Percentiles rank a stretch among this genome's conserved stretches.
phyloP scores from a whole-genome alignment of 2,888 invertebrate species.

The Cephus pygmeus region DNA sequence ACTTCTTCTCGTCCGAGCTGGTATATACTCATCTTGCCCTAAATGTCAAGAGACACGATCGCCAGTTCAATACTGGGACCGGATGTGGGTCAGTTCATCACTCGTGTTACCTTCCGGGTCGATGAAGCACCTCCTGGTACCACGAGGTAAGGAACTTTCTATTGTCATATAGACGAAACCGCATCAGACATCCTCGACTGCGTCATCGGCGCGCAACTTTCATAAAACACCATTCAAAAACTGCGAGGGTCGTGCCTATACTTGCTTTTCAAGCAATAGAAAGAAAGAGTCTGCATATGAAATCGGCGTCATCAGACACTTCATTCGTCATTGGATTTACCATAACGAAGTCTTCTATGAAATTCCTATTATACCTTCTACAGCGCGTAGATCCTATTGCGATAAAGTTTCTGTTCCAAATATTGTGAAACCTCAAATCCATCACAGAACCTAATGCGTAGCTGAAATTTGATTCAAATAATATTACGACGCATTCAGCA shows the following conservation, averaged over 20 bases:
- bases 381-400: not conserved
- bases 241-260: not conserved
- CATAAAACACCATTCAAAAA: conserved; percentile 10
- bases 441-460: not conserved
- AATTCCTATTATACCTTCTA: not conserved
- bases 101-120: conserved; percentile 61
- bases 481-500: not conserved
- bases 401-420: not conserved
- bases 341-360: not conserved
- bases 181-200: conserved; percentile 21
- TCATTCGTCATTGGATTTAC: not conserved
- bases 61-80: conserved; percentile 19
- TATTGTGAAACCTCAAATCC: not conserved
- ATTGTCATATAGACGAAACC: conserved; percentile 43
- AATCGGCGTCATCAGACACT: not conserved
- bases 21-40: not conserved
- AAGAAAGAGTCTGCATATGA: not conserved
- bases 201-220: conserved; percentile 23
- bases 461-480: not conserved
- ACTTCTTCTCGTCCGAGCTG: not conserved
- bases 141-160: conserved; percentile 49
- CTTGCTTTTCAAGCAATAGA: not conserved
- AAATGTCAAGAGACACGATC: conserved; percentile 2
- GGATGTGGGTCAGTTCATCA: conserved; percentile 60
- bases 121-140: conserved; percentile 30